Conservation (phyloP, 1,140 invertebrate genomes). For the Sesamia nonagrioides region DNA sequence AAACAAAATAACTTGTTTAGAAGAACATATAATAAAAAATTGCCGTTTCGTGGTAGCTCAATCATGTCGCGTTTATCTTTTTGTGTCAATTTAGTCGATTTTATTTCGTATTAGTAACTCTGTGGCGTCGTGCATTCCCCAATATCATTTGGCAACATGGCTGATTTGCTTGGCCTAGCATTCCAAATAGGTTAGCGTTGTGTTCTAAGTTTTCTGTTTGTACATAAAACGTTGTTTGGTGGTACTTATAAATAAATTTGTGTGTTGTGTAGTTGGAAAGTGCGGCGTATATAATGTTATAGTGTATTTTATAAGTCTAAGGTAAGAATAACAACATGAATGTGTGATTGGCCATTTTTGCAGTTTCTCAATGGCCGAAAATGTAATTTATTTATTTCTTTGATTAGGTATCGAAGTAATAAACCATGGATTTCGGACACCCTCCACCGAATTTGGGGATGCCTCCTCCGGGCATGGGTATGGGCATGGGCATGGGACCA, state of each 20-base stretch:
- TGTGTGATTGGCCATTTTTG: constrained; percentile 40
- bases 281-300: constrained; percentile 75
- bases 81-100: constrained; percentile 17
- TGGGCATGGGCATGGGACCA: constrained; percentile 60
- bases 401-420: constrained; percentile 84
- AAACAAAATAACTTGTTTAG: too few relatives aligned
- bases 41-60: too few relatives aligned
- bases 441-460: constrained; percentile 84
- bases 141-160: constrained; percentile 47
- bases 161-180: constrained; percentile 56
- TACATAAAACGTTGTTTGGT: constrained; percentile 54
- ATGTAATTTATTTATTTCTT: constrained; percentile 74
- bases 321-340: constrained; percentile 68
- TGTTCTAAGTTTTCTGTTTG: constrained; percentile 54
- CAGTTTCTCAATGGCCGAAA: constrained; percentile 39
- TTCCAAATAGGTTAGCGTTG: constrained; percentile 65
- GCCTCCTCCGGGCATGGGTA: constrained; percentile 74
- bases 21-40: too few relatives aligned
- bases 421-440: constrained; percentile 84
- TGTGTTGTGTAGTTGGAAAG: constrained; percentile 63
- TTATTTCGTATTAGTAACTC: neutral
- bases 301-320: constrained; percentile 72
- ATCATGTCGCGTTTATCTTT: too few relatives aligned
- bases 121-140: constrained; percentile 9
- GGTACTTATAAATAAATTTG: constrained; percentile 51